Evolutionary conservation across 2,888 invertebrate species (phyloP).

Genomic region (Caenorhabditis imperialis): DNA sequence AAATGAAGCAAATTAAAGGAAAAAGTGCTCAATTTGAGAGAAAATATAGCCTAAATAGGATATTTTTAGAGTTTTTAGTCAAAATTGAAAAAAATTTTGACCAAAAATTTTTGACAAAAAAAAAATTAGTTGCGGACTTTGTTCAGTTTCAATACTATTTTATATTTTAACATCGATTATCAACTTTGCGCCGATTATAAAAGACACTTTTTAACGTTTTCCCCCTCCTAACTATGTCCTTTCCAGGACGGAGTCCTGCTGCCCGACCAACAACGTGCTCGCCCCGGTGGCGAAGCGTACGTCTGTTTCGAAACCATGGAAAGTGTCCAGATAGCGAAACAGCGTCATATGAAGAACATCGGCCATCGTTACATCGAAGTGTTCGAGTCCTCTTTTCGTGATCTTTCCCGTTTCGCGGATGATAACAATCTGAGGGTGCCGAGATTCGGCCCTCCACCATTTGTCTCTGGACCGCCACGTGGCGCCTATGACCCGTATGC

Average conservation of each 20-base stretch:
- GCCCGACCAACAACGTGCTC: constrained; percentile 44
- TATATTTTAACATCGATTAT: too few relatives aligned
- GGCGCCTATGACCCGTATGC: constrained; percentile 37
- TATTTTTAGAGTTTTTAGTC: too few relatives aligned
- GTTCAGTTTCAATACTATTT: too few relatives aligned
- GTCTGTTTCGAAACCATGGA: constrained; percentile 55
- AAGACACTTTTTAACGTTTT: too few relatives aligned
- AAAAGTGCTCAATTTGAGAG: too few relatives aligned
- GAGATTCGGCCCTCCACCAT: constrained; percentile 33
- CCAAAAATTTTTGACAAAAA: too few relatives aligned
- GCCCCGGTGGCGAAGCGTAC: constrained; percentile 53
- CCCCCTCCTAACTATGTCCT: too few relatives aligned
- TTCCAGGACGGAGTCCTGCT: constrained; percentile 60
- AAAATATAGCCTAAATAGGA: too few relatives aligned
- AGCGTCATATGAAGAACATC: constrained; percentile 61
- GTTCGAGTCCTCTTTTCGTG: constrained; percentile 54
- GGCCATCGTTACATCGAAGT: constrained; percentile 65
- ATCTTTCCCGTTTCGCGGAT: constrained; percentile 51
- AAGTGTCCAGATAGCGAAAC: constrained; percentile 49
- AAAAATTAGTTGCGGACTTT: too few relatives aligned
- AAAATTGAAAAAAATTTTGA: too few relatives aligned
- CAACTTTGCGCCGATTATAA: too few relatives aligned
- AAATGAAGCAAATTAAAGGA: too few relatives aligned
- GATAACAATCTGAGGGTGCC: constrained; percentile 51
- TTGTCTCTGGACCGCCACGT: constrained; percentile 23